Conservation (phyloP, 1,140 invertebrate species). For the Ericerus pela region DNA sequence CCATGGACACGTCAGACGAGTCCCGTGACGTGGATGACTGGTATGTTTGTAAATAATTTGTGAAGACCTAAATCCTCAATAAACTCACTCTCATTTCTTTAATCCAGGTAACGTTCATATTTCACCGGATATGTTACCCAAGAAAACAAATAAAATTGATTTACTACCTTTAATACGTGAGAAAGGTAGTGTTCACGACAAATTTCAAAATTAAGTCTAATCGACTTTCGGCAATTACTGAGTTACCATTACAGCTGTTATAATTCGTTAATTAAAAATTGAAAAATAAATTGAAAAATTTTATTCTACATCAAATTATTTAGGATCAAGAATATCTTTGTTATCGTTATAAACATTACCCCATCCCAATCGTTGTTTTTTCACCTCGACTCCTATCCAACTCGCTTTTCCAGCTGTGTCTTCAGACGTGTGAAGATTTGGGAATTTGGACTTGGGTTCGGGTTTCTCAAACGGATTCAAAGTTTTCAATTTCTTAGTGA, state of each 20-base stretch:
- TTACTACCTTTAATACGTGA: neutral
- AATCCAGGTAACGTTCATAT: neutral
- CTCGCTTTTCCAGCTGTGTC: slow-evolving; percentile 40
- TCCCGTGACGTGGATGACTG: slow-evolving; percentile 1
- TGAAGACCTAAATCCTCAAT: neutral
- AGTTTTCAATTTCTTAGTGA: slow-evolving; percentile 62
- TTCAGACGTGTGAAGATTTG: slow-evolving; percentile 49
- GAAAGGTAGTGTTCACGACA: neutral
- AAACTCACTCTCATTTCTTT: neutral
- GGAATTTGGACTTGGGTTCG: slow-evolving; percentile 48
- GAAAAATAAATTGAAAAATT: neutral
- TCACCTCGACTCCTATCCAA: slow-evolving; percentile 58
- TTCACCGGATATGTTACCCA: slow-evolving; percentile 4
- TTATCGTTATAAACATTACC: slow-evolving; percentile 29
- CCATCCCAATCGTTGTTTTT: slow-evolving; percentile 44
- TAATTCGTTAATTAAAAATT: neutral
- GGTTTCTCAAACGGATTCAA: slow-evolving; percentile 66
- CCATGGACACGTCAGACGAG: neutral
- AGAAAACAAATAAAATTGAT: slow-evolving; percentile 2
- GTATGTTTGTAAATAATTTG: neutral
- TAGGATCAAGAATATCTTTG: slow-evolving; percentile 10
- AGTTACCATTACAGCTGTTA: neutral
- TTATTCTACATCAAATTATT: slow-evolving; percentile 15
- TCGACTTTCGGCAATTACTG: neutral
- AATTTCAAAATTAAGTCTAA: slow-evolving; percentile 9